Conservation (phyloP, 2,888 invertebrate genomes). For the Eremobia ochroleuca region DNA sequence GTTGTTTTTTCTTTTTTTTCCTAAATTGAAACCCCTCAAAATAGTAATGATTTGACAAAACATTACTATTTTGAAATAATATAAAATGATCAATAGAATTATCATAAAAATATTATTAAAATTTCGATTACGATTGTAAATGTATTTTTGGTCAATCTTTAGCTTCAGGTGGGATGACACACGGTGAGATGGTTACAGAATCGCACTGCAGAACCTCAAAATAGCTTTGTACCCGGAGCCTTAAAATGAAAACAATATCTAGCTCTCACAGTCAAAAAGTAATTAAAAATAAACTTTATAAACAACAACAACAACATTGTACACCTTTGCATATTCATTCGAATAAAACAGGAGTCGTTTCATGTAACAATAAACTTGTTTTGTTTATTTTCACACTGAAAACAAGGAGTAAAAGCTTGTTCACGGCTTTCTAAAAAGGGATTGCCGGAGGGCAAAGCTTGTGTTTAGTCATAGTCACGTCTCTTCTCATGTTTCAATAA, state of each 20-base stretch:
- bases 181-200: too few relatives aligned
- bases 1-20: too few relatives aligned
- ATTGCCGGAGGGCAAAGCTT: neutral
- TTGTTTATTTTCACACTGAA: neutral
- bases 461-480: constrained; percentile 16
- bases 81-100: too few relatives aligned
- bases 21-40: too few relatives aligned
- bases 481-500: neutral
- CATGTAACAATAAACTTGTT: neutral
- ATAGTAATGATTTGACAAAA: too few relatives aligned
- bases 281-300: neutral
- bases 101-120: too few relatives aligned
- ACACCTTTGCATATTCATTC: too few relatives aligned
- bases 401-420: neutral
- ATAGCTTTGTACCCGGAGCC: neutral
- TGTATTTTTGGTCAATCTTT: too few relatives aligned
- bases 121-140: too few relatives aligned
- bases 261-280: neutral
- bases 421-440: neutral
- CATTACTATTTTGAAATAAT: too few relatives aligned
- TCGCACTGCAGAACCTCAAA: too few relatives aligned
- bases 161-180: too few relatives aligned
- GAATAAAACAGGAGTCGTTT: neutral
- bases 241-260: neutral
- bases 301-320: neutral